These are phyloP conservation scores for Timandra comae DNA, from an alignment of 2,888 invertebrate species.

Conservation along the genomic window DNA sequence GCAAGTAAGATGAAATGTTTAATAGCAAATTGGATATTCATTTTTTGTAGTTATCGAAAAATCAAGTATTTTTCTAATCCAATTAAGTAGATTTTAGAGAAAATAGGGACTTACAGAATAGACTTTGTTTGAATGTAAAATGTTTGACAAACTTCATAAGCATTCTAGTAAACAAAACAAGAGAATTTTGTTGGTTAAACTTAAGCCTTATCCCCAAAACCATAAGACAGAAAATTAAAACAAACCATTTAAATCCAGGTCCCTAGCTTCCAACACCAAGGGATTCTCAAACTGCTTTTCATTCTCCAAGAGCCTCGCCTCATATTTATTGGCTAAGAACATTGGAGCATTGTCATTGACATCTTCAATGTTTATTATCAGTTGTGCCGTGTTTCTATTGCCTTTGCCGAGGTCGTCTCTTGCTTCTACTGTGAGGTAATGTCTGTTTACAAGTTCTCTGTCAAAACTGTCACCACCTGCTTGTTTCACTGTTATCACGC, in stretches of 20 bases:
- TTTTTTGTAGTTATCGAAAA: no score
- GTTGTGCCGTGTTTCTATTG: conserved; percentile 86
- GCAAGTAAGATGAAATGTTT: no score
- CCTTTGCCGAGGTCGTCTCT: conserved; percentile 91
- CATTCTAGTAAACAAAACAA: no score
- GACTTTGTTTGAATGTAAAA: no score
- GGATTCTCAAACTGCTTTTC: conserved; percentile 85
- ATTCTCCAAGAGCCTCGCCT: conserved; percentile 90
- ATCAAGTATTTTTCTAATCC: no score
- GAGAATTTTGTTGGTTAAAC: no score
- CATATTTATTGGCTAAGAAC: conserved; percentile 89
- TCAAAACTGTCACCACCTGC: conserved; percentile 88
- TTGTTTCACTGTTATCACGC: conserved; percentile 87
- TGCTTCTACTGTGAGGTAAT: conserved; percentile 92
- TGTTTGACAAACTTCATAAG: no score
- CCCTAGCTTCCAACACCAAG: conserved; percentile 86
- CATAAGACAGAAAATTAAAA: no score
- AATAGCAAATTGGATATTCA: no score
- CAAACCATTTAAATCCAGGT: conserved; percentile 88
- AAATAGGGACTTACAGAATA: no score
- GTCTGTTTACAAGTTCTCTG: conserved; percentile 87
- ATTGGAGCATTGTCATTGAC: conserved; percentile 93
- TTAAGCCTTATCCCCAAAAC: no score
- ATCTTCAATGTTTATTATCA: conserved; percentile 89
- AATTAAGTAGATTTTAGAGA: no score